A percentile compares a stretch with the other conserved stretches of the same genome.
These are phyloP conservation scores for Synanthedon andrenaeformis DNA, from an alignment of 2,888 invertebrate species.

Conservation along the genomic window DNA sequence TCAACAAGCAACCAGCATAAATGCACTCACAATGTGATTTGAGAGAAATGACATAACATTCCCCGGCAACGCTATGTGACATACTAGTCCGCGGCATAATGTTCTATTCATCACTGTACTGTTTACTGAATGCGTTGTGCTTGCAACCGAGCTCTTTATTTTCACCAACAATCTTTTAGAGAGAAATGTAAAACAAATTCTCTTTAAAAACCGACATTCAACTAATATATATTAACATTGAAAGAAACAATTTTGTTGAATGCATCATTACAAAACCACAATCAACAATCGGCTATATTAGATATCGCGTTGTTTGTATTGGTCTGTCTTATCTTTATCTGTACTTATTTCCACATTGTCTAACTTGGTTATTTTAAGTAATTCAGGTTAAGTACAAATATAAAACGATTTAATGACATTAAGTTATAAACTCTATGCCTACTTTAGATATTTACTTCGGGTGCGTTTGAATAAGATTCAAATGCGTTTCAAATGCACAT, in stretches of 20 bases:
- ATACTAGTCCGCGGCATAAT: constrained; percentile 13
- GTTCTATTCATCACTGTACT: constrained; percentile 9
- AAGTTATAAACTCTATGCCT: too few relatives aligned
- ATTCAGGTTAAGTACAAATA: too few relatives aligned
- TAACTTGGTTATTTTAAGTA: too few relatives aligned
- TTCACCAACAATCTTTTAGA: background rate
- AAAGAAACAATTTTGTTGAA: background rate
- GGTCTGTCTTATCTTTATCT: background rate
- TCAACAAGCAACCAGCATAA: constrained; percentile 14
- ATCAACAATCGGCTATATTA: constrained; percentile 5
- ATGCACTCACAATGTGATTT: constrained; percentile 13
- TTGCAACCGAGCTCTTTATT: background rate
- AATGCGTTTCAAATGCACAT: too few relatives aligned
- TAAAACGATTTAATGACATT: too few relatives aligned
- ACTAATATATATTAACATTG: background rate
- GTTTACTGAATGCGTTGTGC: constrained; percentile 7
- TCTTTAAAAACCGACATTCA: background rate
- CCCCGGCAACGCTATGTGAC: constrained; percentile 4
- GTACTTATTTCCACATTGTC: background rate
- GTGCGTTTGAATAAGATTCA: too few relatives aligned
- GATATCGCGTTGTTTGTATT: constrained; percentile 18
- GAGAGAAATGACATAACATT: constrained; percentile 13
- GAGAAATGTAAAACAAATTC: background rate
- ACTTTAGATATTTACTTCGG: too few relatives aligned
- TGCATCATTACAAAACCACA: background rate